Evolutionary conservation across 2,797 vertebrate species (phyloP).

Genomic region (Toxotes lorentzi): DNA sequence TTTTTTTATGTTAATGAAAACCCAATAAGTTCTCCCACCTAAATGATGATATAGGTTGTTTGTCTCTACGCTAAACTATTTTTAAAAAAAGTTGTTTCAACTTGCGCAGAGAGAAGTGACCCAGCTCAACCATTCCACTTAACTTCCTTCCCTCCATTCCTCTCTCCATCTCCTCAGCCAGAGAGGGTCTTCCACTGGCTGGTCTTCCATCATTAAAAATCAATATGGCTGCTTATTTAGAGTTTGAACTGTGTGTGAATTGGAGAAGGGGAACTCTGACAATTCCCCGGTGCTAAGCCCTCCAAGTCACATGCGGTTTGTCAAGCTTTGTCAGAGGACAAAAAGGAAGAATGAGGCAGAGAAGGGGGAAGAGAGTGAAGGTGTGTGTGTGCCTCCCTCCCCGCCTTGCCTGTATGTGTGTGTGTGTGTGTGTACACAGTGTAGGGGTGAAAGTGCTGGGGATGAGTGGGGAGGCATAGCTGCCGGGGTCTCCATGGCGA

Average conservation of each 20-base stretch:
- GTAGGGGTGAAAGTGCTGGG: conserved; percentile 65
- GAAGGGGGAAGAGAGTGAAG: conserved; percentile 51
- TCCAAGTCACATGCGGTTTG: conserved; percentile 96
- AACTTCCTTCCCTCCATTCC: conserved; percentile 13
- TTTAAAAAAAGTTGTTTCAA: background rate
- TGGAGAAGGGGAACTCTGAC: conserved; percentile 65
- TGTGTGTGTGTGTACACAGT: conserved; percentile 36
- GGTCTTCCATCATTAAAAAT: conserved; percentile 79
- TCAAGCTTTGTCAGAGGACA: conserved; percentile 98
- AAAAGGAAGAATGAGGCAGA: conserved; percentile 74
- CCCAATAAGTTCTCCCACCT: background rate
- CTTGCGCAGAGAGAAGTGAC: background rate
- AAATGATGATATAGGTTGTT: background rate
- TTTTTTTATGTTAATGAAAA: background rate
- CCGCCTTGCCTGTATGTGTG: conserved; percentile 26
- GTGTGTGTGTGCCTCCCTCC: conserved; percentile 47
- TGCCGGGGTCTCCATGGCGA: conserved; percentile 95
- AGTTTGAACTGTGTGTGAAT: conserved; percentile 85
- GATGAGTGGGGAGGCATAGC: conserved; percentile 85
- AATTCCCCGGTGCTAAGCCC: conserved; percentile 92
- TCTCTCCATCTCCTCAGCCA: conserved; percentile 35
- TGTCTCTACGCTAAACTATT: background rate
- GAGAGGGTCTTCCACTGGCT: conserved; percentile 55
- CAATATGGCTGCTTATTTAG: conserved; percentile 86
- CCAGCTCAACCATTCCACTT: conserved; percentile 9